These are phyloP conservation scores for Anomalospiza imberbis DNA, from an alignment of 2,797 vertebrate species.

Conservation along the genomic window DNA sequence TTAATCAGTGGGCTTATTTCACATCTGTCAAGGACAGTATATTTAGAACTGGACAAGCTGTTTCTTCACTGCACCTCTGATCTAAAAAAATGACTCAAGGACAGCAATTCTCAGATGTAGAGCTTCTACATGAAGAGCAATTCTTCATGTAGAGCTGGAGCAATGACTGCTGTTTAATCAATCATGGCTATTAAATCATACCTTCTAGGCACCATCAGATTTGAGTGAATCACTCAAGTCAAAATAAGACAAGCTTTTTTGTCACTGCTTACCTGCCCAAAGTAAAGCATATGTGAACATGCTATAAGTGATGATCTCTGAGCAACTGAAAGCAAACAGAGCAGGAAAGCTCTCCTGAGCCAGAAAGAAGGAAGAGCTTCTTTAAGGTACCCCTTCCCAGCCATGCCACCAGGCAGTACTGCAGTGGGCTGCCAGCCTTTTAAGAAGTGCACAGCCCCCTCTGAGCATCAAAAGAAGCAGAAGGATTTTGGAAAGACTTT, in stretches of 20 bases:
- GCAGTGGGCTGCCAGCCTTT: neutral
- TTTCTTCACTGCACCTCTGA: conserved; percentile 11
- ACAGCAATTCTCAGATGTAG: neutral
- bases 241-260: conserved; percentile 11
- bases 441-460: neutral
- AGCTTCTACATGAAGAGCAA: no score
- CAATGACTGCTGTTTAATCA: neutral
- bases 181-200: neutral
- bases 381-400: neutral
- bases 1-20: conserved; percentile 67
- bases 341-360: neutral
- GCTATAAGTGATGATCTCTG: neutral
- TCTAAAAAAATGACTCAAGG: conserved; percentile 21
- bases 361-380: neutral
- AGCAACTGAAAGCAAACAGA: neutral
- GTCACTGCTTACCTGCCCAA: neutral
- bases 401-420: neutral
- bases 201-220: neutral
- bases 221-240: neutral
- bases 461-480: neutral
- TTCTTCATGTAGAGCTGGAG: neutral
- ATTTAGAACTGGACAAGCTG: conserved; percentile 59
- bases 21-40: conserved; percentile 36
- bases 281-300: neutral
- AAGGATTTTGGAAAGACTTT: neutral